phyloP scores from a whole-genome alignment of 2,888 invertebrate species.

The Diarsia brunnea region DNA sequence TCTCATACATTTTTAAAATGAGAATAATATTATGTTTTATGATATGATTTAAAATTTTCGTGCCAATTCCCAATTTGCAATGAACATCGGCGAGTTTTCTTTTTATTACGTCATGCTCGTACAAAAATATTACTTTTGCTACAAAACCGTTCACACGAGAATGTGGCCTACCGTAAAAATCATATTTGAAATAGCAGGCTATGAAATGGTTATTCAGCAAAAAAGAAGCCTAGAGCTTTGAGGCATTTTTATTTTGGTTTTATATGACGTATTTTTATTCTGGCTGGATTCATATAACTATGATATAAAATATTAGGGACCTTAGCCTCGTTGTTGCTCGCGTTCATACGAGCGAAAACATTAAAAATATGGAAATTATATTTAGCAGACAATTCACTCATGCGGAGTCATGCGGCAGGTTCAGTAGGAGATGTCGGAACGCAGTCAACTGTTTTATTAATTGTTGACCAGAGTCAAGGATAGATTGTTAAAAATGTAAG shows the following conservation, averaged over 20 bases:
- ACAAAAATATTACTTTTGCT: constrained; percentile 53
- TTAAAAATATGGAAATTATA: neutral
- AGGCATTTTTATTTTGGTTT: constrained; percentile 56
- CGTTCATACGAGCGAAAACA: neutral
- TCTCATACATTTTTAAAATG: neutral
- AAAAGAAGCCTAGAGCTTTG: constrained; percentile 61
- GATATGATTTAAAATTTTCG: neutral
- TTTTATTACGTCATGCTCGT: constrained; percentile 36
- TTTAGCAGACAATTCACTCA: neutral
- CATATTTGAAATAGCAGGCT: constrained; percentile 64
- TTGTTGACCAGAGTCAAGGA: neutral
- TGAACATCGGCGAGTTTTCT: constrained; percentile 25
- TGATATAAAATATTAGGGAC: constrained; percentile 11
- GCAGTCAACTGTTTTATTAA: neutral
- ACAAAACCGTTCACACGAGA: constrained; percentile 63
- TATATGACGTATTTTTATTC: constrained; percentile 38
- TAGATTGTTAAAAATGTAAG: neutral
- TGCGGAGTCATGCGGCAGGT: neutral
- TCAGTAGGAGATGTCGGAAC: neutral
- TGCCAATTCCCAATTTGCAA: constrained; percentile 19
- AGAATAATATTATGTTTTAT: neutral
- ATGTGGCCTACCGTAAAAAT: constrained; percentile 67
- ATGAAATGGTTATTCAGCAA: constrained; percentile 71
- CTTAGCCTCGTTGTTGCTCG: neutral
- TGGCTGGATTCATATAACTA: constrained; percentile 20